These are phyloP conservation scores for Lutraria lutraria DNA, from an alignment of 2,888 invertebrate species.

Conservation along the genomic window DNA sequence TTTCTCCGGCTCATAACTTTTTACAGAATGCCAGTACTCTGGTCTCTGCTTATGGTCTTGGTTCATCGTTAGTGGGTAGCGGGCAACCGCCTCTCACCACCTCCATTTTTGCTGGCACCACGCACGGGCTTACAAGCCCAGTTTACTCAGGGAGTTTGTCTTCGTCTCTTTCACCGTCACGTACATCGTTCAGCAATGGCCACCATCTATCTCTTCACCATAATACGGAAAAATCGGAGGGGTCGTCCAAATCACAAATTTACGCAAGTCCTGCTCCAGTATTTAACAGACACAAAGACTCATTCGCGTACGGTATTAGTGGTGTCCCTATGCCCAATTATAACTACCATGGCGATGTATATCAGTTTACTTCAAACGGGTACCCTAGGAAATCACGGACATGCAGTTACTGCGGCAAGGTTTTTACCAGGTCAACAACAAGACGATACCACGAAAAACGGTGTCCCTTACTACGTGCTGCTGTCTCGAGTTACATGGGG, in stretches of 20 bases:
- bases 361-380: slow-evolving; percentile 82
- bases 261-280: slow-evolving; percentile 68
- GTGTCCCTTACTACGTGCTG: slow-evolving; percentile 81
- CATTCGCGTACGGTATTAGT: slow-evolving; percentile 83
- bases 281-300: slow-evolving; percentile 69
- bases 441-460: slow-evolving; percentile 83
- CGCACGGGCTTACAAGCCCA: slow-evolving; percentile 61
- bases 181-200: slow-evolving; percentile 68
- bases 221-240: slow-evolving; percentile 50
- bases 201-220: slow-evolving; percentile 61
- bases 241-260: slow-evolving; percentile 62
- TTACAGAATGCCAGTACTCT: slow-evolving; percentile 66
- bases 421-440: slow-evolving; percentile 84
- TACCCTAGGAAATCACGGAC: slow-evolving; percentile 83
- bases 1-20: slow-evolving; percentile 64
- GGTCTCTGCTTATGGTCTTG: slow-evolving; percentile 65
- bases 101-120: slow-evolving; percentile 62
- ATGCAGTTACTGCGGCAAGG: slow-evolving; percentile 82
- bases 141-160: slow-evolving; percentile 69
- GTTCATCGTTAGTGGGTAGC: slow-evolving; percentile 53
- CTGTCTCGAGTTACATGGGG: slow-evolving; percentile 78
- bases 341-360: slow-evolving; percentile 81
- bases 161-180: slow-evolving; percentile 62
- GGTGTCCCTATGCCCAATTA: slow-evolving; percentile 83
- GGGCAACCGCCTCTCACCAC: slow-evolving; percentile 63